Conservation (phyloP, 23 tunicate species). For the Ciona savignyi region DNA sequence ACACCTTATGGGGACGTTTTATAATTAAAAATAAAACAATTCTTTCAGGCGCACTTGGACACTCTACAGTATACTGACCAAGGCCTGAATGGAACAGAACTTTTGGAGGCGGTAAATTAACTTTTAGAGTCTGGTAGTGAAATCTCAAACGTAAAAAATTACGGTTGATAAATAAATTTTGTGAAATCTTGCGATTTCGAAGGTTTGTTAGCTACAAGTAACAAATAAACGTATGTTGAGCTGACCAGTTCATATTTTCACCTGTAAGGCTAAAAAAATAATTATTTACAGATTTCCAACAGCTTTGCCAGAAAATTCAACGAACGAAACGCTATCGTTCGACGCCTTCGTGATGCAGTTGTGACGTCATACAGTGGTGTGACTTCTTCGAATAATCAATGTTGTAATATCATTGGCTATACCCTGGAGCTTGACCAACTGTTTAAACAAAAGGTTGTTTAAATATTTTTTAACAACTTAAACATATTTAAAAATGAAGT, state of each 20-base stretch:
- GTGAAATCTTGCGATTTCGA: no score
- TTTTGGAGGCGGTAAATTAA: conserved; percentile 2
- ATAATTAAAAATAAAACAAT: no score
- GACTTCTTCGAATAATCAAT: background rate
- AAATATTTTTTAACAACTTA: no score
- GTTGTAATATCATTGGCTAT: background rate
- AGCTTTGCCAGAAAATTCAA: background rate
- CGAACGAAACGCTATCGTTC: background rate
- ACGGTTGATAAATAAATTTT: background rate
- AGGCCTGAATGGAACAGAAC: background rate
- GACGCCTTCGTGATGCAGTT: conserved; percentile 4
- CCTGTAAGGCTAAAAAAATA: background rate
- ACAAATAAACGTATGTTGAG: no score
- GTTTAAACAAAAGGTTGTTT: conserved; percentile 4
- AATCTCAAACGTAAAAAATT: no score
- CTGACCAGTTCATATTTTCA: no score
- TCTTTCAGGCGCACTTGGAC: background rate
- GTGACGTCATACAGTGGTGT: conserved; percentile 2
- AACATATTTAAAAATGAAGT: no score
- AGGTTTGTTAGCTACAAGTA: no score
- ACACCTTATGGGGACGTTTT: background rate
- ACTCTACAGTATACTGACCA: background rate
- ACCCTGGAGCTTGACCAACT: conserved; percentile 1
- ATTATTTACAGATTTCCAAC: background rate
- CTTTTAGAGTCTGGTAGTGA: no score